A percentile compares a stretch with the other conserved stretches of the same genome.
These are phyloP conservation scores for Periparus ater DNA, from an alignment of 2,797 vertebrate species.

Conservation along the genomic window DNA sequence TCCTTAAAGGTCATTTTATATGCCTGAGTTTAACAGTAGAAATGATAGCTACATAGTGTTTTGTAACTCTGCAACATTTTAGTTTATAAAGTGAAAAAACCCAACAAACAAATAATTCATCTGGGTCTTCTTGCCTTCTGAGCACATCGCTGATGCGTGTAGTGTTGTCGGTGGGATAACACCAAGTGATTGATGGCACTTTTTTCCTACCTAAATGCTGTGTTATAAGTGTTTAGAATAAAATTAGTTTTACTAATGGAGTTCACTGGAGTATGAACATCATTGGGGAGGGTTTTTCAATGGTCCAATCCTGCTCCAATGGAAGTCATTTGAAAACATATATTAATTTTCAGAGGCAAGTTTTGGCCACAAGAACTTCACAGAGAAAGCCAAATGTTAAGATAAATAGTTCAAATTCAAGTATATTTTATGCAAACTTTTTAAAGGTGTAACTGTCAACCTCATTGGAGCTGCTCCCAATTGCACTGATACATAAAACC, in stretches of 20 bases:
- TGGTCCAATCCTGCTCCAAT: neutral
- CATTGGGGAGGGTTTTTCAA: neutral
- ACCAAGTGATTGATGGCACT: constrained; percentile 18
- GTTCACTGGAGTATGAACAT: constrained; percentile 3
- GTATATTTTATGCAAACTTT: neutral
- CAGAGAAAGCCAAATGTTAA: neutral
- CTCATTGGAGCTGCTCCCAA: neutral
- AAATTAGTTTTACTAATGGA: constrained; percentile 34
- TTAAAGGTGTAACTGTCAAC: neutral
- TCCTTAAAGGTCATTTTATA: neutral
- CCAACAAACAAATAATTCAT: neutral
- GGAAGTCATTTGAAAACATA: neutral
- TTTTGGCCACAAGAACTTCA: neutral
- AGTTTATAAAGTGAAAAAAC: neutral
- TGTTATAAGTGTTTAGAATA: constrained; percentile 21
- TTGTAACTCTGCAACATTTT: neutral
- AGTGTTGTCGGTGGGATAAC: constrained; percentile 27
- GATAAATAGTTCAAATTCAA: neutral
- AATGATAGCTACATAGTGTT: neutral
- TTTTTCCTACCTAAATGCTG: constrained; percentile 8
- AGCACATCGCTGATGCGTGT: constrained; percentile 11
- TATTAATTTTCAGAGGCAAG: neutral
- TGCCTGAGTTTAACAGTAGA: neutral
- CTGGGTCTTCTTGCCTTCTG: constrained; percentile 11
- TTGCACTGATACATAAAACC: neutral